These are phyloP conservation scores for Phaethornis superciliosus DNA, from an alignment of 2,113 vertebrate species.

Conservation along the genomic window DNA sequence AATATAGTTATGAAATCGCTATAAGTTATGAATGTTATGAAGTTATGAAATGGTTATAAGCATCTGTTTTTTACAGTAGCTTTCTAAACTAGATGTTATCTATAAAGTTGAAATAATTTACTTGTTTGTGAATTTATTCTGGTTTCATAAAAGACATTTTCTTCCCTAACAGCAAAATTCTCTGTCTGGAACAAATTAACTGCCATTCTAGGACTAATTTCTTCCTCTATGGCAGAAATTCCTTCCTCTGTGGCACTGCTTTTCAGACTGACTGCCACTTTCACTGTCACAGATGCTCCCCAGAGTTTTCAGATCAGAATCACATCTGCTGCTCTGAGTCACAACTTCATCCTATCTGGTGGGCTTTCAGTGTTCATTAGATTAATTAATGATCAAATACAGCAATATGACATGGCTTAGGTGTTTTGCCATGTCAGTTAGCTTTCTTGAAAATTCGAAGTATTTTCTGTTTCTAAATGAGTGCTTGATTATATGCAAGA, in stretches of 20 bases:
- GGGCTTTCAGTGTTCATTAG: constrained; percentile 37
- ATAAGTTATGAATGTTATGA: background rate
- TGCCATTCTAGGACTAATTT: constrained; percentile 47
- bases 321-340: constrained; percentile 55
- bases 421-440: background rate
- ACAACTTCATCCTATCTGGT: background rate
- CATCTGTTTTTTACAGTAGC: background rate
- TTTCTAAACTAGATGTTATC: background rate
- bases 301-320: constrained; percentile 21
- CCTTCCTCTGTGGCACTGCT: constrained; percentile 38
- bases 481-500: background rate
- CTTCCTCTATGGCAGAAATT: constrained; percentile 34
- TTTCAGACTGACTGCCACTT: background rate
- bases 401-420: background rate
- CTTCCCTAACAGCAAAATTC: constrained; percentile 10
- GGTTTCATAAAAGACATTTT: constrained; percentile 30
- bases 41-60: background rate
- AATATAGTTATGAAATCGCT: background rate
- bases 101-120: background rate
- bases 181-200: constrained; percentile 59
- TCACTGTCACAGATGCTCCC: constrained; percentile 6
- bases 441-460: background rate
- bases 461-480: background rate
- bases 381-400: constrained; percentile 22
- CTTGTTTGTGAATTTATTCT: constrained; percentile 7